phyloP scores from a whole-genome alignment of 2,113 vertebrate genomes.

The Sarotherodon lohbergeri region DNA sequence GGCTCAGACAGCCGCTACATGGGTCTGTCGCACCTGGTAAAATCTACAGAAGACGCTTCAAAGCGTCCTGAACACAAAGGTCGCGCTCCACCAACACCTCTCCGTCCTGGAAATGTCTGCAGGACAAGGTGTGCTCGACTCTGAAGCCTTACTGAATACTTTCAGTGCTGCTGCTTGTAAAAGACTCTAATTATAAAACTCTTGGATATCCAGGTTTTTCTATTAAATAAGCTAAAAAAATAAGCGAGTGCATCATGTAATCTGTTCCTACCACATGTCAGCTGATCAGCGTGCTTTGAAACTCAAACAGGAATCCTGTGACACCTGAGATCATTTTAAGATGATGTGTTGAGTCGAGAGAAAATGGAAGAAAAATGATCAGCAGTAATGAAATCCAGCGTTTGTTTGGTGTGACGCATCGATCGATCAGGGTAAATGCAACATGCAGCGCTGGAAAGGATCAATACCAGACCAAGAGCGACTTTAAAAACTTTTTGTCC shows the following conservation, averaged over 20 bases:
- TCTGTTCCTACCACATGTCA: neutral
- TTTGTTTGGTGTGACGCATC: neutral
- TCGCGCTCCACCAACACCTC: neutral
- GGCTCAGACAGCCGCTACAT: fast-evolving
- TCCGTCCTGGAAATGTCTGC: neutral
- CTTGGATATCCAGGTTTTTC: neutral
- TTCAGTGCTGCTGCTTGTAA: neutral
- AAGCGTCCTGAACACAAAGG: neutral
- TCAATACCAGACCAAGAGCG: neutral
- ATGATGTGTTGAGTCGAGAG: neutral
- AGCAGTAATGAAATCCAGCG: neutral
- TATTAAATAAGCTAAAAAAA: neutral
- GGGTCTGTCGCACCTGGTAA: neutral
- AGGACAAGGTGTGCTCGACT: neutral
- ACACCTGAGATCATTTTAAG: neutral
- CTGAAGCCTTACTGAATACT: neutral
- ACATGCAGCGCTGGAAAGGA: neutral
- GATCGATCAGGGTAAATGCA: neutral
- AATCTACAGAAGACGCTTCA: neutral
- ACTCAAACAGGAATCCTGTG: neutral
- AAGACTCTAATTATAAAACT: neutral
- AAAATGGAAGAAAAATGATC: neutral
- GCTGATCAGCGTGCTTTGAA: neutral
- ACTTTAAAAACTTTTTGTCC: neutral
- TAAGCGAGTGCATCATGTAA: neutral